Evolutionary conservation across 2,888 invertebrate species (phyloP).

Genomic region (Caenorhabditis sp.): DNA sequence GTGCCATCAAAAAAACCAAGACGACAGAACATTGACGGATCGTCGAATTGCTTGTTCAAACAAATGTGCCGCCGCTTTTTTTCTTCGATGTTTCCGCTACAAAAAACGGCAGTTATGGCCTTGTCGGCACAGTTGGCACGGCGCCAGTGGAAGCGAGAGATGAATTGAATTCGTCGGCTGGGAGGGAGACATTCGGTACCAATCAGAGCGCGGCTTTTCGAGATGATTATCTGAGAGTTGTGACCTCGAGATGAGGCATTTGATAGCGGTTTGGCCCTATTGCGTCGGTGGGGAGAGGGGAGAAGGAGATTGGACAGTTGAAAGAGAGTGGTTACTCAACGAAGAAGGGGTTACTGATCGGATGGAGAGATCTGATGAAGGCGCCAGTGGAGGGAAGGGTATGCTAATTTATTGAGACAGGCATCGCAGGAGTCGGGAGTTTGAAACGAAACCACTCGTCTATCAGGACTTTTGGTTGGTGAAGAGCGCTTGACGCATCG

Average conservation of each 20-base stretch:
- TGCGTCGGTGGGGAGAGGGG: constrained; percentile 29
- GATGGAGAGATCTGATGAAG: too few relatives aligned
- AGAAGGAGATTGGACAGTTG: constrained; percentile 28
- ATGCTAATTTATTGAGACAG: too few relatives aligned
- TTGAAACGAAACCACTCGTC: too few relatives aligned
- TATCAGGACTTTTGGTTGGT: too few relatives aligned
- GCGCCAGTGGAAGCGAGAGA: constrained; percentile 33
- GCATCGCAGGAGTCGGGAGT: too few relatives aligned
- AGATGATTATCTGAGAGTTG: constrained; percentile 51
- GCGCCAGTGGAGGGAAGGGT: too few relatives aligned
- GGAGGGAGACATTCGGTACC: constrained; percentile 28
- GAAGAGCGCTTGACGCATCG: too few relatives aligned
- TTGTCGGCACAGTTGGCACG: constrained; percentile 59
- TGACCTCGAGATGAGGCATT: constrained; percentile 56
- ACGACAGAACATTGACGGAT: constrained; percentile 42
- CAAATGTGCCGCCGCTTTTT: constrained; percentile 45
- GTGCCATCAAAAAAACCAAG: too few relatives aligned
- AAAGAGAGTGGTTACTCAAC: neutral
- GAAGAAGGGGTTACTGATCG: too few relatives aligned
- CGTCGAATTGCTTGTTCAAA: constrained; percentile 52
- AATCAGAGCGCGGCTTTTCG: constrained; percentile 47
- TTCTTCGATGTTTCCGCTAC: neutral
- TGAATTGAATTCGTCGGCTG: constrained; percentile 23
- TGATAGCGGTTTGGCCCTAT: constrained; percentile 60
- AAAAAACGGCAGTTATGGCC: constrained; percentile 42